A percentile compares a stretch with the other conserved stretches of the same genome.
These are phyloP conservation scores for Sebastes hubbsi DNA, from an alignment of 2,797 vertebrate genomes.

Conservation along the genomic window DNA sequence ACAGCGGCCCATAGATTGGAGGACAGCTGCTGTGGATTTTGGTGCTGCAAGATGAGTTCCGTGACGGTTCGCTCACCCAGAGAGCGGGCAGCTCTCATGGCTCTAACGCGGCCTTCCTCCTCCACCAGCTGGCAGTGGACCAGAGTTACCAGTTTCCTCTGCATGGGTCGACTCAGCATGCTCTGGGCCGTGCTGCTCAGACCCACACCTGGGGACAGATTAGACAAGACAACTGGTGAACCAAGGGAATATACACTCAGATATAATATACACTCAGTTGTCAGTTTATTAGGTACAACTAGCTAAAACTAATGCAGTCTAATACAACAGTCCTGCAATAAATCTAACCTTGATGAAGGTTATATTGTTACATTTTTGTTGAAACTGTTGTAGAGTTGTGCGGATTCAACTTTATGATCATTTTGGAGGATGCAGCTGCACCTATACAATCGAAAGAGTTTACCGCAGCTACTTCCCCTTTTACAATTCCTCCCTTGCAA, in stretches of 20 bases:
- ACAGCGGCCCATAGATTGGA: constrained; percentile 99
- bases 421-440: neutral
- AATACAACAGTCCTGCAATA: neutral
- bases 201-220: constrained; percentile 87
- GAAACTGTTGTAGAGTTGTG: neutral
- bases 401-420: neutral
- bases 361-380: neutral
- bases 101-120: constrained; percentile 95
- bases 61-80: constrained; percentile 97
- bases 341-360: neutral
- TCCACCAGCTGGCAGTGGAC: constrained; percentile 99
- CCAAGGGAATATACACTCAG: neutral
- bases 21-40: constrained; percentile 98
- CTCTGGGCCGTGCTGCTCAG: constrained; percentile 96
- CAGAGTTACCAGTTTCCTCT: constrained; percentile 95
- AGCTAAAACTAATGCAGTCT: neutral
- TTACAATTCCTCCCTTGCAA: neutral
- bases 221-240: neutral
- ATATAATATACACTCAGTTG: neutral
- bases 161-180: constrained; percentile 97
- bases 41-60: constrained; percentile 98
- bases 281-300: neutral
- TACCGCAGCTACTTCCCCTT: neutral
- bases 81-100: constrained; percentile 97
- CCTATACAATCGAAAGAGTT: neutral